These are phyloP conservation scores for Scolanthus callimorphus DNA, from an alignment of 92 coral and sea anemone genomes.

Conservation along the genomic window DNA sequence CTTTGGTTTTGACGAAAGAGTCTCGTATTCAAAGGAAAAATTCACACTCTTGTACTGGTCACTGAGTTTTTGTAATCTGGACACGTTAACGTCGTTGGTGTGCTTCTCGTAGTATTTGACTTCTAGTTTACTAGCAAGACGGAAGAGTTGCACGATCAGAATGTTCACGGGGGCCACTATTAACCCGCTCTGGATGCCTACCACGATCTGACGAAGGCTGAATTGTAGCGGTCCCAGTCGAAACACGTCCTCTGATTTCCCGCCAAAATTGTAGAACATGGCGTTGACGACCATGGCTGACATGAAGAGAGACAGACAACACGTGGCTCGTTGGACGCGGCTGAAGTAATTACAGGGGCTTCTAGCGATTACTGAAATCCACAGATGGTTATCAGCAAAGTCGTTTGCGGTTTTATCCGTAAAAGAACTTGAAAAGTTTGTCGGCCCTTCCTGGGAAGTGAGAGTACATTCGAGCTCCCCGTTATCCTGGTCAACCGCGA, in stretches of 20 bases:
- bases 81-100: not conserved
- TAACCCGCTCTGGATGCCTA: conserved; percentile 49
- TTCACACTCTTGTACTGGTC: not conserved
- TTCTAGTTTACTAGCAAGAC: conserved; percentile 12
- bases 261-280: conserved; percentile 57
- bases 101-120: not conserved
- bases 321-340: conserved; percentile 65
- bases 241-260: conserved; percentile 32
- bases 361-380: conserved; percentile 63
- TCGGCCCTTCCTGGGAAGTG: not conserved
- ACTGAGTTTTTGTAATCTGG: conserved; percentile 1
- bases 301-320: conserved; percentile 56
- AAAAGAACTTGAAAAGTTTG: conserved; percentile 9
- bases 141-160: conserved; percentile 47
- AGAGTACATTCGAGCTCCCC: conserved; percentile 43
- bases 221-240: conserved; percentile 59
- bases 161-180: conserved; percentile 58
- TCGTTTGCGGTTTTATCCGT: conserved; percentile 26
- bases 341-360: conserved; percentile 35
- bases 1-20: conserved; percentile 1
- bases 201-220: conserved; percentile 49
- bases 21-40: not conserved
- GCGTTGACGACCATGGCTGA: conserved; percentile 70
- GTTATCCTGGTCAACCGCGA: conserved; percentile 45
- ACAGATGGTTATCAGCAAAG: conserved; percentile 48